These are phyloP conservation scores for Balaeniceps rex DNA, from an alignment of 2,113 vertebrate species.

Conservation along the genomic window DNA sequence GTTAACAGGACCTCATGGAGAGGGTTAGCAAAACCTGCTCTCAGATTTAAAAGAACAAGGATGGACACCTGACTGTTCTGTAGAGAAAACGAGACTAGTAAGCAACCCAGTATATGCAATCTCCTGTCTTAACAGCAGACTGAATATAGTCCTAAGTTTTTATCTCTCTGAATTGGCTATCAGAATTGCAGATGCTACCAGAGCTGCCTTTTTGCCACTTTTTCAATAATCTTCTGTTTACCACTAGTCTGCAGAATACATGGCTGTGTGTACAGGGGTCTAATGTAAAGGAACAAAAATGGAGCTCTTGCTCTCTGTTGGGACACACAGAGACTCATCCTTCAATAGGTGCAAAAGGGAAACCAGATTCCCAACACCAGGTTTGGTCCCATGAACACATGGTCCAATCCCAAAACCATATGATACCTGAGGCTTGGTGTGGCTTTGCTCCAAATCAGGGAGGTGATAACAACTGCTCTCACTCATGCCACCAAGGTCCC, in stretches of 20 bases:
- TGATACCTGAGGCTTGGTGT: neutral
- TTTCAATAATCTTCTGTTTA: neutral
- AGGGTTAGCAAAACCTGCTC: neutral
- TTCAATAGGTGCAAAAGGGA: neutral
- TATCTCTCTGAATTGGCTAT: neutral
- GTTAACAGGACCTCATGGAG: neutral
- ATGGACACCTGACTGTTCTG: neutral
- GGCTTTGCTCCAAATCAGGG: neutral
- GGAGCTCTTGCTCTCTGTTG: neutral
- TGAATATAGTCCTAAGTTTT: neutral
- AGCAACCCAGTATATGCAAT: neutral
- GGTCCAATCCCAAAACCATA: neutral
- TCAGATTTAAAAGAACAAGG: neutral
- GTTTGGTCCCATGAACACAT: neutral
- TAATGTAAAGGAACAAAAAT: neutral
- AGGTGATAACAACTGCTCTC: neutral
- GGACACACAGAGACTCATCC: neutral
- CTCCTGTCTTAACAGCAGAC: neutral
- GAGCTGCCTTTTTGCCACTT: neutral
- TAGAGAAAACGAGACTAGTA: neutral
- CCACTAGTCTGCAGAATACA: neutral
- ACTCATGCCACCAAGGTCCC: neutral
- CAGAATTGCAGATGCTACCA: neutral
- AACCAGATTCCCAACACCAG: neutral
- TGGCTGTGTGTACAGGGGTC: rapidly evolving